Evolutionary conservation across 2,797 vertebrate genomes (phyloP).

Genomic region (Sebastes minor): DNA sequence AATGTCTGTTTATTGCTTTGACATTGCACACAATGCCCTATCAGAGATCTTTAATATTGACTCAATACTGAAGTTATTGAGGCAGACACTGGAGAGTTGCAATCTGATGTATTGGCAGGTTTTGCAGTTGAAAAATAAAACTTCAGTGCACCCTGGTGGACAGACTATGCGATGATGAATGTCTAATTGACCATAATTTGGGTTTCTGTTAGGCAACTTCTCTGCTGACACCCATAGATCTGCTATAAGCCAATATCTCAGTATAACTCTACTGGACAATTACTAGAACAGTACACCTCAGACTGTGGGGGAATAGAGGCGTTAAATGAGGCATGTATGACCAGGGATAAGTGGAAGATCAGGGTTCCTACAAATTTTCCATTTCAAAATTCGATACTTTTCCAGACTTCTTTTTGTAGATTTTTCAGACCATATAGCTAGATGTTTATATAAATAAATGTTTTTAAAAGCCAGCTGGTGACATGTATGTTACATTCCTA

Average conservation of each 20-base stretch:
- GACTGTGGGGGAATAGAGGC: not conserved
- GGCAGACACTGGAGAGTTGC: not conserved
- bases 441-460: too few species aligned
- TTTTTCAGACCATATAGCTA: too few species aligned
- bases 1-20: not conserved
- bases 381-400: too few species aligned
- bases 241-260: not conserved
- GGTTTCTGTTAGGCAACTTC: too few species aligned
- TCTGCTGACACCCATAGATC: too few species aligned
- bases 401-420: too few species aligned
- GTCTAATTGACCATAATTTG: not conserved
- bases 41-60: not conserved
- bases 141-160: not conserved
- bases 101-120: not conserved
- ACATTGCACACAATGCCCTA: not conserved
- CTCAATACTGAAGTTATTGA: not conserved
- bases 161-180: not conserved
- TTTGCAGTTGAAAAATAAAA: not conserved
- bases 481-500: too few species aligned
- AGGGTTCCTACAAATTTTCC: too few species aligned
- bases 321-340: not conserved
- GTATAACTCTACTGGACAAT: rapidly evolving
- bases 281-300: not conserved
- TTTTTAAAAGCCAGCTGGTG: too few species aligned
- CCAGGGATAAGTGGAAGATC: too few species aligned